These are phyloP conservation scores for Heterodera carotae DNA, from an alignment of 1,140 invertebrate species.

Conservation along the genomic window DNA sequence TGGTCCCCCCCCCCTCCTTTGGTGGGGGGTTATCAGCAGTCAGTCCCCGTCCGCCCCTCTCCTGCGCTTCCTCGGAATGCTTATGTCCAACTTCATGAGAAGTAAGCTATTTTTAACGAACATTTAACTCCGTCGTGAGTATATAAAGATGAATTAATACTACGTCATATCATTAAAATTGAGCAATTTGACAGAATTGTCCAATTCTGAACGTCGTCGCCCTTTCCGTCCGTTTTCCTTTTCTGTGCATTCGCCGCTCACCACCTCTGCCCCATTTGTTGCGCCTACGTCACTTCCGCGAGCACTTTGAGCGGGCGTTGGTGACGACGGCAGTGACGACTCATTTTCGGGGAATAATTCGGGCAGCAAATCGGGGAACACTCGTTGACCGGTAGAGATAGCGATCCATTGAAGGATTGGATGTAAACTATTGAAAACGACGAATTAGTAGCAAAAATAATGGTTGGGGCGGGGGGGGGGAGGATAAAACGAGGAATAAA, in stretches of 20 bases:
- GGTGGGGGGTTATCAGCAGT: too few relatives aligned
- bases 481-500: neutral
- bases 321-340: conserved; percentile 13
- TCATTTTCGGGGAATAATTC: conserved; percentile 27
- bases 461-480: conserved; percentile 3
- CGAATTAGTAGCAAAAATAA: neutral
- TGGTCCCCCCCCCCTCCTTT: too few relatives aligned
- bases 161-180: conserved; percentile 19
- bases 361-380: conserved; percentile 34
- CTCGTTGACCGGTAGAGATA: conserved; percentile 38
- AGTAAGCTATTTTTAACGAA: neutral
- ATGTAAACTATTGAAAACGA: conserved; percentile 41
- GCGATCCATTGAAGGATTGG: conserved; percentile 39
- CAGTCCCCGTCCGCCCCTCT: too few relatives aligned
- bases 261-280: neutral
- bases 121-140: neutral
- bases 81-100: too few relatives aligned
- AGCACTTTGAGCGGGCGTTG: conserved; percentile 29
- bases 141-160: neutral
- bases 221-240: conserved; percentile 12
- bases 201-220: conserved; percentile 9
- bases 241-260: neutral
- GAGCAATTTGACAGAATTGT: conserved; percentile 29
- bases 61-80: too few relatives aligned
- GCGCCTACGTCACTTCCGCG: conserved; percentile 19